A percentile compares a stretch with the other conserved stretches of the same genome.
These are phyloP conservation scores for Torymus tubicola DNA, from an alignment of 2,888 invertebrate species.

Conservation along the genomic window DNA sequence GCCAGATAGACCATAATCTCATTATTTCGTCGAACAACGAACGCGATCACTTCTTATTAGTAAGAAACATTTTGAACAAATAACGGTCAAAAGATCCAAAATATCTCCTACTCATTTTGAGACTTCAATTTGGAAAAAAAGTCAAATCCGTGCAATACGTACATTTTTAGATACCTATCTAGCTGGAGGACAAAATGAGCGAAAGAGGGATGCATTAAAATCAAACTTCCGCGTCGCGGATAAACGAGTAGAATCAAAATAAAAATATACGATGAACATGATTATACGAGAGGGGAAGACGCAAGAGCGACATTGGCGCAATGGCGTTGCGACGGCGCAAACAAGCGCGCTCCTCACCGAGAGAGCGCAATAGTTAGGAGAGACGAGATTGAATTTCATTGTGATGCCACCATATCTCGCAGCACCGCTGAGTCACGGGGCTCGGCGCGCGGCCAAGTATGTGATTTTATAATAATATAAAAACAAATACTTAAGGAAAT, in stretches of 20 bases:
- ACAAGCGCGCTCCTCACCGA: conserved; percentile 28
- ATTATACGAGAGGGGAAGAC: conserved; percentile 33
- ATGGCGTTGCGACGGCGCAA: conserved; percentile 55
- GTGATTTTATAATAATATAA: conserved; percentile 73
- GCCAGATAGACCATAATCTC: conserved; percentile 21
- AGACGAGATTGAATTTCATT: conserved; percentile 76
- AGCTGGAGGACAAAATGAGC: conserved; percentile 28
- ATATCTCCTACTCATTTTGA: conserved; percentile 38
- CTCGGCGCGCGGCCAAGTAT: conserved; percentile 76
- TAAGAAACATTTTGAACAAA: conserved; percentile 51
- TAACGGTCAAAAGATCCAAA: conserved; percentile 55
- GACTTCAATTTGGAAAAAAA: conserved; percentile 46
- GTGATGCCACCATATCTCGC: conserved; percentile 90
- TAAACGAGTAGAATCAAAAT: conserved; percentile 50
- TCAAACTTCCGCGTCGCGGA: conserved; percentile 31
- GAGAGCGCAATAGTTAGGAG: conserved; percentile 68
- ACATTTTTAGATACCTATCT: conserved; percentile 50
- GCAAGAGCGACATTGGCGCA: conserved; percentile 53
- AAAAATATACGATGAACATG: conserved; percentile 2
- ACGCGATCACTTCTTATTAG: conserved; percentile 53
- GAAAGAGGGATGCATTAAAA: conserved; percentile 35
- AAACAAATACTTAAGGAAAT: conserved; percentile 72
- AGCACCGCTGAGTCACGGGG: conserved; percentile 77
- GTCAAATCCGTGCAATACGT: conserved; percentile 48
- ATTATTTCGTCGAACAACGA: conserved; percentile 29